Evolutionary conservation across 1,140 invertebrate species (phyloP), one percentile per base, ranked within the genome.

Genomic region (Drosophila seguyi): DNA sequence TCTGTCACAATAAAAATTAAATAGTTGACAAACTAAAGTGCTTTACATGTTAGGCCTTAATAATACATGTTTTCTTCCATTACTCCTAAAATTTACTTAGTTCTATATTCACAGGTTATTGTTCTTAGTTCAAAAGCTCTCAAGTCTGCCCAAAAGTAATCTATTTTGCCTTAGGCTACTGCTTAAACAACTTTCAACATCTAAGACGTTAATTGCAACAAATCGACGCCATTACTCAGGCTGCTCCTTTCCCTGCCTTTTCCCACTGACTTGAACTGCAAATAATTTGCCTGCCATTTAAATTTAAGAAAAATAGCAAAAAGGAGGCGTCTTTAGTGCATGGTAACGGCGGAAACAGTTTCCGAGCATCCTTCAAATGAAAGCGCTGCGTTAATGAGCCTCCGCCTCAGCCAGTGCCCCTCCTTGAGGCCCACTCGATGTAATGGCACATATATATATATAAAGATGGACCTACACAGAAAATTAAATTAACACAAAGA

Each of bases 201-300:
- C 69, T 58, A 57, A 41, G 79, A 60, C 72, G 79, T 83, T 87
- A 87, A 87, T 87, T 87, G 80, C 83, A 87, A 85, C 85, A 88
- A 88, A 90, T 88, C 66, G 85, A 79, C 66, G 74, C 77, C 81
- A 87, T 87, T 88, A 87, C 42, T 83, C 61, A 83, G 75, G 75
- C 36, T 44, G 42, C 38, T 45, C 55, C 38, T 10, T 8, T 39
- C 16, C 31, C 34, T 25, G 31, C 11, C 16, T 34, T 22, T 18
- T 14, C 20, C 36, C 39, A 41, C 16, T 31, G 36, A 47, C 20
- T 41, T 67, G 57, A 84, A 56, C 72, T 57, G 68, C 61, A 41
- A 39, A 68, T 66, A 65, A 67, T 69, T 57, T 60, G 50, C 52
- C 44, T 71, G 42, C 59, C 53, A 78, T 63, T 87, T 87, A 82